These are phyloP conservation scores for Laticauda laticaudata DNA, from an alignment of 2,113 vertebrate species.

Conservation along the genomic window DNA sequence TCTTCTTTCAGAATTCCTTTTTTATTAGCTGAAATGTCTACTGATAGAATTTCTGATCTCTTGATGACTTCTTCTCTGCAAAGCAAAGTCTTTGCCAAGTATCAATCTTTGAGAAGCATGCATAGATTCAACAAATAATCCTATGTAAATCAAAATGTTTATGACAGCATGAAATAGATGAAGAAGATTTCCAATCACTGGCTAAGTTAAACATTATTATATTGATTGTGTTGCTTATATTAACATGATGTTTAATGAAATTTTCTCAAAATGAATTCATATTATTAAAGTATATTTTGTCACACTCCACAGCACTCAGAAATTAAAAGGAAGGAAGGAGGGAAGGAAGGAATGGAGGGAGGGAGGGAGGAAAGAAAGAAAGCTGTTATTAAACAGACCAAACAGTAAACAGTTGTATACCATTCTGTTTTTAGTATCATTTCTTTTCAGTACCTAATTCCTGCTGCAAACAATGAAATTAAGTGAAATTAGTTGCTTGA, in stretches of 20 bases:
- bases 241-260: constrained; percentile 69
- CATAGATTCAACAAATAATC: constrained; percentile 2
- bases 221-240: constrained; percentile 70
- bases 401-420: not conserved
- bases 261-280: constrained; percentile 41
- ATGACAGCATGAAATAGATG: constrained; percentile 62
- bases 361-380: not conserved
- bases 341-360: too few species aligned
- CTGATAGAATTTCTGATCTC: not conserved
- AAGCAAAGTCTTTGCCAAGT: not conserved
- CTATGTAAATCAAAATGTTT: constrained; percentile 44
- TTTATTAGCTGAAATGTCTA: not conserved
- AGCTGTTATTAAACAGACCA: not conserved
- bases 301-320: not conserved
- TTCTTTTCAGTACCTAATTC: not conserved
- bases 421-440: not conserved
- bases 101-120: constrained; percentile 25
- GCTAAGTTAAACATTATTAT: constrained; percentile 69
- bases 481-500: not conserved
- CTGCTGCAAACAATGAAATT: not conserved
- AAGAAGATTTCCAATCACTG: constrained; percentile 57
- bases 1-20: not conserved
- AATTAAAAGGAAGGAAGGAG: not conserved
- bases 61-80: not conserved
- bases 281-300: not conserved